Evolutionary conservation across 2,797 vertebrate species (phyloP).

Genomic region (Trichosurus vulpecula): DNA sequence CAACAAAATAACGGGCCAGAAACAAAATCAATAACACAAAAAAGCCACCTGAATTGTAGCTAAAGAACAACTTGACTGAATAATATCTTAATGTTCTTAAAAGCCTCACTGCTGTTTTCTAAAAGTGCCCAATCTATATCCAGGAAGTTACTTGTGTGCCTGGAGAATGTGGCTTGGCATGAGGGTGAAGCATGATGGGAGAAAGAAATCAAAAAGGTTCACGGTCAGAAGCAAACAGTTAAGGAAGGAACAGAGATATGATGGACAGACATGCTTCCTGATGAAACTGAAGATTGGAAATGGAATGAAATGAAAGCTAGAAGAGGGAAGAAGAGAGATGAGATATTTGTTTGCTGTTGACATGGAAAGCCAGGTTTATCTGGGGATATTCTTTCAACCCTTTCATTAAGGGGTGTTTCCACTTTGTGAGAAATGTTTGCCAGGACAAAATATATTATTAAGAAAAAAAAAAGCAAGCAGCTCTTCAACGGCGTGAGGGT

Average conservation of each 20-base stretch:
- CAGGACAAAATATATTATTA: slow-evolving; percentile 14
- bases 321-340: background rate
- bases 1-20: background rate
- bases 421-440: background rate
- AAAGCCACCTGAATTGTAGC: background rate
- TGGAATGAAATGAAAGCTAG: background rate
- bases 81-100: background rate
- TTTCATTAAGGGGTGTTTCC: slow-evolving; percentile 30
- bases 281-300: background rate
- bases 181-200: background rate
- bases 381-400: background rate
- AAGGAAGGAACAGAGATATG: background rate
- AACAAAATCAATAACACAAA: background rate
- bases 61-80: background rate
- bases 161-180: background rate
- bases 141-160: background rate
- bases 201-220: background rate
- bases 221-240: background rate
- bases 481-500: slow-evolving; percentile 37
- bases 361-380: slow-evolving; percentile 22
- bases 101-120: background rate
- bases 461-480: slow-evolving; percentile 46
- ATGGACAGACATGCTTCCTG: background rate
- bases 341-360: slow-evolving; percentile 15
- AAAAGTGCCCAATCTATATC: background rate